Evolutionary conservation across 2,888 invertebrate genomes (phyloP).

Genomic region (Metacarcinus magister): DNA sequence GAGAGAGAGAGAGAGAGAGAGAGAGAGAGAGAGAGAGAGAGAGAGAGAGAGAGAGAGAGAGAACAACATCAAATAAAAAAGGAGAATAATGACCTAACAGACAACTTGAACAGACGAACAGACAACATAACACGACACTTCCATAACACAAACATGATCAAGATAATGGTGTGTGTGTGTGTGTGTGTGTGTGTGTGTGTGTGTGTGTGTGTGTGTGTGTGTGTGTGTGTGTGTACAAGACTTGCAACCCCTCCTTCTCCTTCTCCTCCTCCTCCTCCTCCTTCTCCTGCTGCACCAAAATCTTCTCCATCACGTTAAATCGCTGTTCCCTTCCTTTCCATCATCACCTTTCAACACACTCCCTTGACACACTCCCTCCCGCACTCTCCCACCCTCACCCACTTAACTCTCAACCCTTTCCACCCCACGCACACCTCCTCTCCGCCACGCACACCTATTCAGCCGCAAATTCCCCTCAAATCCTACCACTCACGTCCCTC

Average conservation of each 20-base stretch:
- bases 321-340: not conserved
- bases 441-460: not conserved
- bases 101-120: no score
- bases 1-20: no score
- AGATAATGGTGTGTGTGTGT: no score
- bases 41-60: no score
- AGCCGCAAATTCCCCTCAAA: not conserved
- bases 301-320: not conserved
- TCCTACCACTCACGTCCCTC: not conserved
- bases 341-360: not conserved
- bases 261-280: not conserved
- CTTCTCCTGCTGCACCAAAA: not conserved
- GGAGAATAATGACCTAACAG: no score
- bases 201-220: no score
- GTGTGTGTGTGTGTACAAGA: no score
- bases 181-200: no score
- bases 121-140: no score
- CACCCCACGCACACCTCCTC: not conserved
- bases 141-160: no score
- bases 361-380: not conserved
- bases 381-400: not conserved
- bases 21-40: no score
- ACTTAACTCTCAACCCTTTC: not conserved
- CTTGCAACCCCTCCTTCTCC: not conserved
- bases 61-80: no score